Evolutionary conservation across 2,113 vertebrate species (phyloP), one percentile per base, ranked within the genome.

Genomic region (Equus quagga): DNA sequence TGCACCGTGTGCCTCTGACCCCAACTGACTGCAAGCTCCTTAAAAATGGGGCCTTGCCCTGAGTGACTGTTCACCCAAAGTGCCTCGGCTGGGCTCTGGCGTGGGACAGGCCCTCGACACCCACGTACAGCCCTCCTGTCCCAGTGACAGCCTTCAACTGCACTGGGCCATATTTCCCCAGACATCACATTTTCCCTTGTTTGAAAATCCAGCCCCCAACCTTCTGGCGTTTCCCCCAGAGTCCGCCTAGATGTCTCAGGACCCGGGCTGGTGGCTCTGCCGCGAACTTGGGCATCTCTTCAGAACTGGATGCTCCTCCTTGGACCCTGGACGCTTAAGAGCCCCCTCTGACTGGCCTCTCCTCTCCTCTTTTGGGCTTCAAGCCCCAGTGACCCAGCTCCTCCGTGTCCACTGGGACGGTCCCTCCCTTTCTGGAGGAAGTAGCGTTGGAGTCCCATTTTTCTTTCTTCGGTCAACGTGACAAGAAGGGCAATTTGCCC

Each of bases 181-280:
- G 36, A 64, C 41, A n/a, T 58, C 36, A 26, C 8, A 23, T 87
- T 65, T 84, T 44, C 46, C 31, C 58, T 79, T 64, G 21, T 24
- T 89, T 44, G 73, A 56, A 91, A 92, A 96, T 8, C 26, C 56
- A 94, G 79, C 56, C 46, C 93, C 28, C n/a, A 60, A 15, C 33
- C 31, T n/a, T 60, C 81, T 72, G 62, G 64, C 36, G 4, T 90
- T 51, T 79, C 36, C 87, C 46, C 64, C 9, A 9, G 84, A 80
- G 60, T 81, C 31, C 5, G 67, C 72, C 11, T 1, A 36, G 49
- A 28, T 8, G 11, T 54, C 82, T 72, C 36, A 81, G n/a, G 51
- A 75, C 23, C 72, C 58, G 36, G 24, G 10, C 24, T 4, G 28
- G 49, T 44, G 54, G 70, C 49, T 83, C 69, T 82, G 28, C 26